Percentiles rank a stretch among this genome's conserved stretches.
Conservation (phyloP, 2,888 invertebrate genomes). For the Caenorhabditis imperialis region DNA sequence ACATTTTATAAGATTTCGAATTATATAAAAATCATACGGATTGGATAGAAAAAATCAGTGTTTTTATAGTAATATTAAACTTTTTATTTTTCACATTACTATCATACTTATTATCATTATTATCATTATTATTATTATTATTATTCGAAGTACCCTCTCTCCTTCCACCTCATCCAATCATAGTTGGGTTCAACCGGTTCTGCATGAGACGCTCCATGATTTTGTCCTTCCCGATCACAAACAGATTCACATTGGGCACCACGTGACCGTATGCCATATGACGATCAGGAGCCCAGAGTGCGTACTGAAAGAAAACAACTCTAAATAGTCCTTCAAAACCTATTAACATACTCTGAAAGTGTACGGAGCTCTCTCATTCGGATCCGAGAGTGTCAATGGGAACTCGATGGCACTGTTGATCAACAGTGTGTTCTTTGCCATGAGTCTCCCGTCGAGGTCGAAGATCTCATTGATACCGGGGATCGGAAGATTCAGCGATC, state of each 20-base stretch:
- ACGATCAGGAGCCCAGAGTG: constrained; percentile 55
- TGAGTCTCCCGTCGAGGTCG: constrained; percentile 65
- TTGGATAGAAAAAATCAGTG: too few species aligned
- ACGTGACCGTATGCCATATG: constrained; percentile 59
- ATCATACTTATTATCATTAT: too few species aligned
- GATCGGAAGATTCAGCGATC: constrained; percentile 63
- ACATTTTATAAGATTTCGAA: too few species aligned
- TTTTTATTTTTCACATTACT: too few species aligned
- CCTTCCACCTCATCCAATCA: neutral
- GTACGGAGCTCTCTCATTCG: constrained; percentile 70
- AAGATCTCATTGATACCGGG: constrained; percentile 69
- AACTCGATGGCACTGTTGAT: constrained; percentile 67
- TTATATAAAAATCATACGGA: too few species aligned
- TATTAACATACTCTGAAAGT: constrained; percentile 56
- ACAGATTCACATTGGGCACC: constrained; percentile 63
- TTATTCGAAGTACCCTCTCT: too few species aligned
- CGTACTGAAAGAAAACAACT: constrained; percentile 47
- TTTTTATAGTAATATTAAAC: too few species aligned
- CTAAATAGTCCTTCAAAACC: constrained; percentile 1
- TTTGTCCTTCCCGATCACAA: constrained; percentile 61
- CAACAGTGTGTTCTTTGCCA: constrained; percentile 57
- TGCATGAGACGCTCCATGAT: constrained; percentile 61
- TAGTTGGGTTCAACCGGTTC: constrained; percentile 59
- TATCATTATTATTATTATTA: too few species aligned
- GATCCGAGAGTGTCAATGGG: constrained; percentile 70